Evolutionary conservation across 2,113 vertebrate species (phyloP).

Genomic region (Cyrtonyx montezumae): DNA sequence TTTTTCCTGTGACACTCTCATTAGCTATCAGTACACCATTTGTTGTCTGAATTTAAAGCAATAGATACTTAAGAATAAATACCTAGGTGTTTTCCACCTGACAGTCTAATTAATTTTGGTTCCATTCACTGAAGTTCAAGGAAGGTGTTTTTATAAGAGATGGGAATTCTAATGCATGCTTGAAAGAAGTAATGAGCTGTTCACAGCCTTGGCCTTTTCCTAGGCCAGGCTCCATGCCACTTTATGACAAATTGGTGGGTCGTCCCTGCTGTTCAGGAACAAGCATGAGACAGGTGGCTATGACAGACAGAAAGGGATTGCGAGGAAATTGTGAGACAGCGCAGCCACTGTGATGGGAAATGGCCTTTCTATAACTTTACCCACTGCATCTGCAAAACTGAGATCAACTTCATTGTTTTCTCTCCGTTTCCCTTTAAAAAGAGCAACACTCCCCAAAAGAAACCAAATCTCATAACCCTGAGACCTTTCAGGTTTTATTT

Average conservation of each 20-base stretch:
- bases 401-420: background rate
- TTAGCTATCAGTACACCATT: background rate
- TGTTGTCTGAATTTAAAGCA: background rate
- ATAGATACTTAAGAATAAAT: background rate
- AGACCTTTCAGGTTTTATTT: background rate
- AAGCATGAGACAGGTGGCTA: background rate
- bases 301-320: fast-evolving
- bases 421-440: background rate
- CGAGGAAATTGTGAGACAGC: background rate
- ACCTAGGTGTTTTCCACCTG: background rate
- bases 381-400: background rate
- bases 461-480: background rate
- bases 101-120: background rate
- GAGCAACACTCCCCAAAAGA: background rate
- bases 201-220: no score
- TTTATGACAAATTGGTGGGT: background rate
- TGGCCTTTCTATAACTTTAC: background rate
- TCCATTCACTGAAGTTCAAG: background rate
- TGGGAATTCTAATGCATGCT: background rate
- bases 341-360: background rate
- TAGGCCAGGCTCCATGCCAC: no score
- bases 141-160: background rate
- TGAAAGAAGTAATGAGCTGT: background rate
- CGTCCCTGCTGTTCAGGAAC: background rate
- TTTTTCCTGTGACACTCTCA: background rate